phyloP scores from a whole-genome alignment of 2,113 vertebrate genomes.

The Lynx canadensis region DNA sequence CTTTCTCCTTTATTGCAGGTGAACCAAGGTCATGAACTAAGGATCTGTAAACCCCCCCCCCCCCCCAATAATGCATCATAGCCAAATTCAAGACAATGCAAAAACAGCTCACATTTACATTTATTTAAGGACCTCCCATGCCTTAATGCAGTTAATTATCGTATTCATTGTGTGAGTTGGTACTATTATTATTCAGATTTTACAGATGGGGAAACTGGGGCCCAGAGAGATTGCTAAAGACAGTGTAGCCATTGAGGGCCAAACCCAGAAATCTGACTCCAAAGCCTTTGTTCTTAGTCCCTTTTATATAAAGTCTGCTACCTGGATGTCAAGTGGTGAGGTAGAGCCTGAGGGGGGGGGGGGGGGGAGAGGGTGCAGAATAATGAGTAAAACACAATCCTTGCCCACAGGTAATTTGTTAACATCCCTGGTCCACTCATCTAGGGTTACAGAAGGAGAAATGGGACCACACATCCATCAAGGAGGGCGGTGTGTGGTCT shows the following conservation, averaged over 20 bases:
- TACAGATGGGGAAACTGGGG: background rate
- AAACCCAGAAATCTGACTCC: background rate
- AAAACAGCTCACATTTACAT: background rate
- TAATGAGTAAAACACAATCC: background rate
- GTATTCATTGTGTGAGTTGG: background rate
- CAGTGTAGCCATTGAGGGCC: background rate
- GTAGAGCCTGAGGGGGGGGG: background rate
- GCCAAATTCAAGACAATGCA: background rate
- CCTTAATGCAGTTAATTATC: background rate
- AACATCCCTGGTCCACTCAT: background rate
- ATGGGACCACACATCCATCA: accelerated
- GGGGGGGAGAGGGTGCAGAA: background rate
- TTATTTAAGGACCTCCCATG: background rate
- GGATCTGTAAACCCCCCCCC: no score
- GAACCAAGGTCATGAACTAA: background rate
- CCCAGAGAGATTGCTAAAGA: background rate
- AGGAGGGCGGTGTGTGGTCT: background rate
- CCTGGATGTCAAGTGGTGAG: background rate
- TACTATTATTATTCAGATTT: background rate
- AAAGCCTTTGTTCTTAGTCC: background rate
- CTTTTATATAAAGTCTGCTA: background rate
- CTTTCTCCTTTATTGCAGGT: background rate
- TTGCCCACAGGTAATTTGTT: background rate
- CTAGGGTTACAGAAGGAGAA: background rate
- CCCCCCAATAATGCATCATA: background rate